Conservation (phyloP, 2,797 vertebrate genomes). For the Acanthiza pusilla region DNA sequence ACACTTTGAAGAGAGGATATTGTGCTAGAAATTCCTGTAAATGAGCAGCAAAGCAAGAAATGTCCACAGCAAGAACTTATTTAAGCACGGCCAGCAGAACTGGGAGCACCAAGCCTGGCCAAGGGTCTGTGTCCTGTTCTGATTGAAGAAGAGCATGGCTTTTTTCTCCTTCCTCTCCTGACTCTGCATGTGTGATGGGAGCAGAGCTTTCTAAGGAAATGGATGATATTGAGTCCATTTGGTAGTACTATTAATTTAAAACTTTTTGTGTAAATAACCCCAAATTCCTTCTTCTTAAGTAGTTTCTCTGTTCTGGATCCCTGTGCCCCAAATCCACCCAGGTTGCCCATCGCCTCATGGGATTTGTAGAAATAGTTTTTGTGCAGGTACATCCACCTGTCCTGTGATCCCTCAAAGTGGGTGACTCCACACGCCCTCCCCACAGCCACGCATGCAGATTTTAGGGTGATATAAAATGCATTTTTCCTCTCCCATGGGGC, state of each 20-base stretch:
- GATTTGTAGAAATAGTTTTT: neutral
- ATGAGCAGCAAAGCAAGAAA: neutral
- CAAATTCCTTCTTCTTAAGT: neutral
- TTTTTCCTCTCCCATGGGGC: neutral
- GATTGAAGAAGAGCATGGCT: neutral
- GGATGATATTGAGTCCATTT: neutral
- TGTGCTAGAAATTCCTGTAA: neutral
- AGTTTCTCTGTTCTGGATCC: neutral
- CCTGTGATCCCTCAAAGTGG: neutral
- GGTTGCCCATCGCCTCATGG: neutral
- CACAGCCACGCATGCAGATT: neutral
- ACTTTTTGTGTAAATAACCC: neutral
- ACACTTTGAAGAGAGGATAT: neutral
- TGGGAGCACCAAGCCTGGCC: neutral
- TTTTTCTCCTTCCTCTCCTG: neutral
- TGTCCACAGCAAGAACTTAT: neutral
- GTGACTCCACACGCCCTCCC: neutral
- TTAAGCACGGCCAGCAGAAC: neutral
- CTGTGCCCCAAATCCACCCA: neutral
- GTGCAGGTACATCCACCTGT: neutral
- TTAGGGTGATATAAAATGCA: neutral
- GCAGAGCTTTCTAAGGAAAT: neutral
- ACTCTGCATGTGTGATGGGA: neutral
- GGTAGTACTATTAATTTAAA: neutral
- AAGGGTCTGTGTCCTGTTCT: neutral